Evolutionary conservation across 2,888 invertebrate species (phyloP), one percentile per base, ranked within the genome.

Genomic region (Andrena camellia): DNA sequence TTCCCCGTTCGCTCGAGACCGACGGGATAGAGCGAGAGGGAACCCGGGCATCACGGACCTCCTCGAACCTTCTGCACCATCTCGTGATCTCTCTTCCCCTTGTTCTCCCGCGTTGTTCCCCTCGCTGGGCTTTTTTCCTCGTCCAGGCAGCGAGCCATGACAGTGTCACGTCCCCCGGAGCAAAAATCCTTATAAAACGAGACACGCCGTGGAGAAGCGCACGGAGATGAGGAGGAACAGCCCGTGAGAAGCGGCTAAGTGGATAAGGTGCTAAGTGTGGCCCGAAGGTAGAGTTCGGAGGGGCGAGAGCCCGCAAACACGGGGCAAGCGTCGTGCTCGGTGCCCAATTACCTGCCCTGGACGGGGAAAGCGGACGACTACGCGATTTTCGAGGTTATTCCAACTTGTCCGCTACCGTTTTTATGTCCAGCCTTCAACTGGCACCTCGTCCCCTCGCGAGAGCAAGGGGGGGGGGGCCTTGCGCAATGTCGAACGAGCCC

Each of bases 241-340:
- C 89, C 81, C 91, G 93, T 92, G 92, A 92, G 93, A 93, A 92
- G 91, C 89, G 91, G 91, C 92, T 92, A 93, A 93, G 92, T 92
- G 93, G 92, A 92, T 91, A 92, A 93, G 93, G 93, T 93, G 93
- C 91, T 92, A 93, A 93, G 92, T 92, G 91, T 92, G 91, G 90
- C 92, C 91, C 88, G 86, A 78, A 90, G 90, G 88, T 88, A 85
- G 81, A 87, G 88, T 89, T 86, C 70, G 85, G 86, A 64, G 75
- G 81, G 73, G 81, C 84, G 82, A 57, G 57, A 80, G 86, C 74
- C 76, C 63, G 84, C 68, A 83, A 62, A 68, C 78, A 86, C 83
- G 79, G 73, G 76, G 72, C 86, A 81, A 84, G 79, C 81, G 63
- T 72, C 72, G 83, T 81, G 79, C 81, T 57, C 72, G 84, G 79